Conservation (phyloP, 2,888 invertebrate genomes). For the Andrena dorsata region DNA sequence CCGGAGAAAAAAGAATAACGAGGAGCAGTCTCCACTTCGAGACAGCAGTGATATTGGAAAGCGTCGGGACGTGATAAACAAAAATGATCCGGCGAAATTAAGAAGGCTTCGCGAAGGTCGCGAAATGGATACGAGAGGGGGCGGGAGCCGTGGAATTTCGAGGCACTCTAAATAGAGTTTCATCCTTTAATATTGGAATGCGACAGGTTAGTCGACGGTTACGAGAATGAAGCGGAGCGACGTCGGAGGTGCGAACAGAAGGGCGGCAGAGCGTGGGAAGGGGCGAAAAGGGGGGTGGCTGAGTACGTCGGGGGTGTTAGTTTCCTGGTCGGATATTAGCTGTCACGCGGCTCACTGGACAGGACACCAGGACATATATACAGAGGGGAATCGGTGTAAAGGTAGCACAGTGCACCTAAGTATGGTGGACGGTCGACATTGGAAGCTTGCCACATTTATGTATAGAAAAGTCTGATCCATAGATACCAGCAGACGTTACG, state of each 20-base stretch:
- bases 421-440: slow-evolving; percentile 73
- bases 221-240: slow-evolving; percentile 55
- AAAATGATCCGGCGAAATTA: not conserved
- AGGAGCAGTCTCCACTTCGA: not conserved
- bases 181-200: slow-evolving; percentile 78
- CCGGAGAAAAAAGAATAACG: too few species aligned
- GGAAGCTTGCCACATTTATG: slow-evolving; percentile 78
- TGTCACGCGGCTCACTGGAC: slow-evolving; percentile 84
- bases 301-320: slow-evolving; percentile 78
- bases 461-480: slow-evolving; percentile 76
- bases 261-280: slow-evolving; percentile 39
- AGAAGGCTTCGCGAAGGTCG: not conserved
- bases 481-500: slow-evolving; percentile 69
- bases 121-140: not conserved
- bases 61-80: not conserved
- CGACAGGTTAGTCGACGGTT: slow-evolving; percentile 77
- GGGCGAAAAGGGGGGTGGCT: slow-evolving; percentile 73
- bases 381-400: slow-evolving; percentile 69
- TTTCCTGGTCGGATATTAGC: slow-evolving; percentile 85
- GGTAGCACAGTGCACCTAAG: slow-evolving; percentile 72
- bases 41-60: not conserved
- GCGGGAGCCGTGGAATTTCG: slow-evolving; percentile 40
- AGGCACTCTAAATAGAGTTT: slow-evolving; percentile 73
- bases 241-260: slow-evolving; percentile 53
- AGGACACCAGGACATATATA: slow-evolving; percentile 76